Conservation (phyloP, 2,797 vertebrate genomes). For the Alcedo atthis region DNA sequence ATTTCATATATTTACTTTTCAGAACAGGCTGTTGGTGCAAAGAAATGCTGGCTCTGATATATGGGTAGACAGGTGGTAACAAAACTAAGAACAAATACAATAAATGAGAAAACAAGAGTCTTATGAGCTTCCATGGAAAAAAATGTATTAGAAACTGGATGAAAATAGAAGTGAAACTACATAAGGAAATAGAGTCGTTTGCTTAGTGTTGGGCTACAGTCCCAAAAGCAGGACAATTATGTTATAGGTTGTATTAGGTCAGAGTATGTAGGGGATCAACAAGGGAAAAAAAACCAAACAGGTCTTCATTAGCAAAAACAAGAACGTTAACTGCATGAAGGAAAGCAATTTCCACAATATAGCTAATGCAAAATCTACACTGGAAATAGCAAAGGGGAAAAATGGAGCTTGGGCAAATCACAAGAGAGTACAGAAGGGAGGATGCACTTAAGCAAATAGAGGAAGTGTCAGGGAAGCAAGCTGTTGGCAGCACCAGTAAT, state of each 20-base stretch:
- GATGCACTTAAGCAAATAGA: background rate
- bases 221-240: background rate
- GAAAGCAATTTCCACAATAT: slow-evolving; percentile 30
- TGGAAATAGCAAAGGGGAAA: background rate
- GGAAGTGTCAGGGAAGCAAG: background rate
- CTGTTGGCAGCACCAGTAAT: background rate
- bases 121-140: background rate
- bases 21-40: slow-evolving; percentile 1
- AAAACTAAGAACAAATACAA: background rate
- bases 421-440: background rate
- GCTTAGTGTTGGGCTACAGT: background rate
- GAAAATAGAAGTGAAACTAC: slow-evolving; percentile 13
- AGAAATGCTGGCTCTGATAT: background rate
- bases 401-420: background rate
- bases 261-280: background rate
- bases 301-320: background rate
- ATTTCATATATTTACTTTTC: background rate
- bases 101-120: background rate
- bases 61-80: background rate
- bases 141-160: background rate
- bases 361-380: slow-evolving; percentile 11
- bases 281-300: background rate
- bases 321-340: slow-evolving; percentile 33
- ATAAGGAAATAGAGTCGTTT: slow-evolving; percentile 12
- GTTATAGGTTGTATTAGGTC: background rate